Base-by-base conservation (phyloP, 1,140 invertebrate genomes). In the Nymphalis io region DNA sequence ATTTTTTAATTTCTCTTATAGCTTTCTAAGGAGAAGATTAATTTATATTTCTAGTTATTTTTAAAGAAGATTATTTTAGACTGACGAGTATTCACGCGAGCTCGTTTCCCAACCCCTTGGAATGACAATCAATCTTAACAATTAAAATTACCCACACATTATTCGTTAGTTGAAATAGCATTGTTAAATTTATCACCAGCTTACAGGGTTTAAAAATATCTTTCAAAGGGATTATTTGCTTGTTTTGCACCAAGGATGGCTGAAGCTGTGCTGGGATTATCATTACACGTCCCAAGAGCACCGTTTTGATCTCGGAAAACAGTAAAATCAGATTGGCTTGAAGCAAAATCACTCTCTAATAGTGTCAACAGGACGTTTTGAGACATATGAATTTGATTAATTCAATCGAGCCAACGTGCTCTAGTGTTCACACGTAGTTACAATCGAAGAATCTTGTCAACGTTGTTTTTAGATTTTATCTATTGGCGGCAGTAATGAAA, bases 51-150 rank as follows among this genome's bases (percentile, higher is more conserved):
- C 2, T 4, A 46, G 15, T 3, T 53, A 21, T 23, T 53, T 53
- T 53, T 23, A 15, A 21, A 53, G 20, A 23, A 13, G 18, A 10
- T 53, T 21, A 53, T 53, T 53, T 53, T 53, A 23, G 18, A 23
- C 11, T 20, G 10, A 48, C 40, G n/a, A 44, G 13, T n/a, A 44
- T 8, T 53, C 8, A 3, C 18, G 6, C 4, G 10, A 38, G 40
- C 40, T 33, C 42, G 51, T 21, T 33, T n/a, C 38, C 18, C 42
- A 64, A 67, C 40, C 64, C 64, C 42, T 67, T 59, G 53, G 64
- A 59, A 60, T 48, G 64, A 59, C 57, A 59, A 67, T 67, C 57
- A 40, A 67, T 67, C 44, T 51, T 51, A 44, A 67, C 65, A 67
- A 60, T 67, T 60, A 67, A 38, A 67, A 21, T 48, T 60, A 51